Conservation (phyloP, 2,113 vertebrate species). For the Podarcis muralis region DNA sequence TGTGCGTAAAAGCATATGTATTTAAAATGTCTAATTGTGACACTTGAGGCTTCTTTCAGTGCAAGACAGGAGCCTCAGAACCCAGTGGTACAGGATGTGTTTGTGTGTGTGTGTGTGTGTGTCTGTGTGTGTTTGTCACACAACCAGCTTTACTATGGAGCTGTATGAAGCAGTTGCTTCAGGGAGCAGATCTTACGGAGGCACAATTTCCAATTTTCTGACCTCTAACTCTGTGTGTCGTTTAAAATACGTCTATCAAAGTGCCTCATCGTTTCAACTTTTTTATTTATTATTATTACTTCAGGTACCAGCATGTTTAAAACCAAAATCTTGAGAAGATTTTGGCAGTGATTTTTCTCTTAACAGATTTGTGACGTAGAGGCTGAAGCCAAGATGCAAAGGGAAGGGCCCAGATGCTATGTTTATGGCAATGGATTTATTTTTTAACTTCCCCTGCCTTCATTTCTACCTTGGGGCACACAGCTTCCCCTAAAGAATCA, state of each 20-base stretch:
- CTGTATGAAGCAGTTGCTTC: neutral
- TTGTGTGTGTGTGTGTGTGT: neutral
- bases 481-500: too few species aligned
- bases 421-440: too few species aligned
- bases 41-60: constrained; percentile 13
- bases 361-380: neutral
- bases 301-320: neutral
- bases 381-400: neutral
- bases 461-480: too few species aligned
- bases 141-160: neutral
- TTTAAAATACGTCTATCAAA: neutral
- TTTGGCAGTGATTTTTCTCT: too few species aligned
- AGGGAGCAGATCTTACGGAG: neutral
- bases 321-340: neutral
- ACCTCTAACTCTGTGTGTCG: neutral
- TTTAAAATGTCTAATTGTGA: neutral
- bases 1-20: too few species aligned
- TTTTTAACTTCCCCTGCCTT: too few species aligned
- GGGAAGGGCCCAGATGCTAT: too few species aligned
- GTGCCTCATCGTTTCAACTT: neutral
- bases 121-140: neutral
- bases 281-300: neutral
- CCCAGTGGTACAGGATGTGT: neutral
- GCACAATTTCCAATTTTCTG: neutral
- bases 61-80: constrained; percentile 3